phyloP scores from a whole-genome alignment of 2,888 invertebrate species.

The Tanaodytes sp. region DNA sequence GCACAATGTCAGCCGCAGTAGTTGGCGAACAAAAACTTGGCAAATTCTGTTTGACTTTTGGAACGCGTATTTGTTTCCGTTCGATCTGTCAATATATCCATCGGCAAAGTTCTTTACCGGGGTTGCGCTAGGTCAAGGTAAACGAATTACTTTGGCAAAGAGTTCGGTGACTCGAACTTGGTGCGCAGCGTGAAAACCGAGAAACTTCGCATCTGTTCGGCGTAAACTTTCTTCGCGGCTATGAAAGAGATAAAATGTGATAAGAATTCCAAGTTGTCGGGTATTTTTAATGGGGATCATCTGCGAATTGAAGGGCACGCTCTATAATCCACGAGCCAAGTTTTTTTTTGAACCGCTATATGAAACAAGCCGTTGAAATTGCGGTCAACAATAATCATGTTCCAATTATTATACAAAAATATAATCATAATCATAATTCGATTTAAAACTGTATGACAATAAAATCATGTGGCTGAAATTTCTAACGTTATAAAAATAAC shows the following conservation, averaged over 20 bases:
- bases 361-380: too few species aligned
- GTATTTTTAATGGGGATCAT: slow-evolving; percentile 7
- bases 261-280: slow-evolving; percentile 25
- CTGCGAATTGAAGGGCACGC: too few species aligned
- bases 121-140: slow-evolving; percentile 49
- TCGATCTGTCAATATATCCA: slow-evolving; percentile 37
- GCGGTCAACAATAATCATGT: too few species aligned
- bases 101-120: slow-evolving; percentile 34
- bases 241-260: slow-evolving; percentile 28
- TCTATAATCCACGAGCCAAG: too few species aligned
- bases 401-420: too few species aligned
- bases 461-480: too few species aligned
- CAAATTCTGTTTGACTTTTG: slow-evolving; percentile 25
- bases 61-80: slow-evolving; percentile 34
- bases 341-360: too few species aligned
- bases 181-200: slow-evolving; percentile 23
- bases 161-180: slow-evolving; percentile 47
- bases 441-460: too few species aligned
- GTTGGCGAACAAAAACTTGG: slow-evolving; percentile 32
- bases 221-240: slow-evolving; percentile 38
- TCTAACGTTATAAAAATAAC: too few species aligned
- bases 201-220: slow-evolving; percentile 42
- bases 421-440: too few species aligned
- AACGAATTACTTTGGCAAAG: slow-evolving; percentile 45
- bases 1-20: too few species aligned